Evolutionary conservation across 2,888 invertebrate species (phyloP).

Genomic region (Drosophila phalerata): DNA sequence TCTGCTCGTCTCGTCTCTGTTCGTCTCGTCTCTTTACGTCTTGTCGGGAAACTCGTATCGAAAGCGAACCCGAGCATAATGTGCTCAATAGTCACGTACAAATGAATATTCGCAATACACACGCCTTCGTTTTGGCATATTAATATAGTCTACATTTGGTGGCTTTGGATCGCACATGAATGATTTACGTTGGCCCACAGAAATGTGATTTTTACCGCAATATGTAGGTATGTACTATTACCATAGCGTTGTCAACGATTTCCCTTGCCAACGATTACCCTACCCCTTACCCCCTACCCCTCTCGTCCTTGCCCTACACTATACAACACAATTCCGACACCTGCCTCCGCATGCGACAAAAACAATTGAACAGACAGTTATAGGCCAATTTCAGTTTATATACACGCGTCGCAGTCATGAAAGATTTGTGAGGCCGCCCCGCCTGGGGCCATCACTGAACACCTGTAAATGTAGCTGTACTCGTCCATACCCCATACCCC

Average conservation of each 20-base stretch:
- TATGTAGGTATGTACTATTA: conserved; percentile 62
- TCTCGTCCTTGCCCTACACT: not conserved
- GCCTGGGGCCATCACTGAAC: conserved; percentile 39
- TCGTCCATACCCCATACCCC: conserved; percentile 8
- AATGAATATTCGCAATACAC: conserved; percentile 79
- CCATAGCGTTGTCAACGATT: conserved; percentile 13
- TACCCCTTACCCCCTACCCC: too few species aligned
- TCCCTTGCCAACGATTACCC: not conserved
- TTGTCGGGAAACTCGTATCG: conserved; percentile 7
- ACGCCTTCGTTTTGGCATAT: conserved; percentile 77
- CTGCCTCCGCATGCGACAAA: conserved; percentile 55
- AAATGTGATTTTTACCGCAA: conserved; percentile 81
- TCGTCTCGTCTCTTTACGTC: not conserved
- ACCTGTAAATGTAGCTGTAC: conserved; percentile 47
- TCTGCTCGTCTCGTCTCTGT: conserved; percentile 26
- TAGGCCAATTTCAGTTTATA: conserved; percentile 79
- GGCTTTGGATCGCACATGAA: conserved; percentile 67
- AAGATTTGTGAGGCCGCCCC: conserved; percentile 70
- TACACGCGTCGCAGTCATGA: conserved; percentile 76
- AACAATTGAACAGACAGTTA: conserved; percentile 81
- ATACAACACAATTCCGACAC: conserved; percentile 4
- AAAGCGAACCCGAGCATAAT: conserved; percentile 64
- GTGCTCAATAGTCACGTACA: conserved; percentile 80
- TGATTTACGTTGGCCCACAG: conserved; percentile 73
- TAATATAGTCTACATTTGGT: conserved; percentile 77